Conservation (phyloP, 2,797 vertebrate species). For the Esox lucius region DNA sequence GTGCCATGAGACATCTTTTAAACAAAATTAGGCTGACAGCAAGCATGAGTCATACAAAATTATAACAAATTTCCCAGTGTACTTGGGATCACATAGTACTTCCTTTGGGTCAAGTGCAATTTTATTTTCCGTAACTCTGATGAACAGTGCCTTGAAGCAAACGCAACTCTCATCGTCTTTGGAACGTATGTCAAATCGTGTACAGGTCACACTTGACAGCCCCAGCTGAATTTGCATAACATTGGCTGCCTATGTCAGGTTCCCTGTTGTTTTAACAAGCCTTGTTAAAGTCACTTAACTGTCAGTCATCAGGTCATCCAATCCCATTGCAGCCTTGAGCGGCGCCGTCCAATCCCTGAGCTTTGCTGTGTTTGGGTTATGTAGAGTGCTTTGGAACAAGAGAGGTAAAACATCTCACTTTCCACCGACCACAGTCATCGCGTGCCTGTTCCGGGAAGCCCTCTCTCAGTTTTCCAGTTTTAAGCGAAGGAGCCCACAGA, state of each 20-base stretch:
- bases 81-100: constrained; percentile 17
- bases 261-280: constrained; percentile 37
- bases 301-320: constrained; percentile 30
- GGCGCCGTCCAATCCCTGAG: constrained; percentile 38
- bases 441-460: constrained; percentile 42
- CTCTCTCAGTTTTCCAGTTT: constrained; percentile 33
- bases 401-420: constrained; percentile 34
- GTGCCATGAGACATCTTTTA: not conserved
- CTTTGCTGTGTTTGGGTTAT: constrained; percentile 40
- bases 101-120: constrained; percentile 35
- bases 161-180: constrained; percentile 42
- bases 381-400: constrained; percentile 29
- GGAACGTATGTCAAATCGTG: constrained; percentile 33
- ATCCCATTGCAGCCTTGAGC: constrained; percentile 34
- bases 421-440: constrained; percentile 37
- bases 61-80: constrained; percentile 46
- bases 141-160: constrained; percentile 27
- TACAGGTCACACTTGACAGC: constrained; percentile 36
- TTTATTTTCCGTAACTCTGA: constrained; percentile 52
- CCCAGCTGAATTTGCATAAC: constrained; percentile 44
- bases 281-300: constrained; percentile 38
- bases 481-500: constrained; percentile 3
- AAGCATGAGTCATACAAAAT: constrained; percentile 52
- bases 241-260: constrained; percentile 37
- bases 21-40: not conserved